Percentiles rank a stretch among this genome's conserved stretches.
Conservation (phyloP, 2,888 invertebrate genomes). For the Trachelus stipa region DNA sequence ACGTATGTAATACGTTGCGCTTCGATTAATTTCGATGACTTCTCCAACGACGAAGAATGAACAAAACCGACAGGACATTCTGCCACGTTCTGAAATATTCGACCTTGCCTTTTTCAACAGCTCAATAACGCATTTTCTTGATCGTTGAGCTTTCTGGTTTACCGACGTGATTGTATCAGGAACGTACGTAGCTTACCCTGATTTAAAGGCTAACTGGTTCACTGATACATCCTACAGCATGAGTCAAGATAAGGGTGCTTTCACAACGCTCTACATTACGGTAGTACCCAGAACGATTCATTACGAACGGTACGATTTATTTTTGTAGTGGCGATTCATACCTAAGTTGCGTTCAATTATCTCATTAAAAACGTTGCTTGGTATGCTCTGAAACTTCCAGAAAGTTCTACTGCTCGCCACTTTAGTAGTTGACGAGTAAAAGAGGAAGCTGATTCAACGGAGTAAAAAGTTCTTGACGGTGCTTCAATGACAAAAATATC, state of each 20-base stretch:
- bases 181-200: background rate
- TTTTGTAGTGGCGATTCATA: background rate
- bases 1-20: background rate
- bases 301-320: background rate
- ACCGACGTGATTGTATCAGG: background rate
- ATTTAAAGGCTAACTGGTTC: background rate
- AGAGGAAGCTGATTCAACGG: background rate
- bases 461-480: background rate
- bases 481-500: background rate
- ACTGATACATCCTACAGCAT: background rate
- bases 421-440: background rate
- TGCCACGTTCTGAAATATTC: background rate
- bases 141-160: background rate
- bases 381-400: background rate
- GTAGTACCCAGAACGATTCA: background rate
- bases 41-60: background rate
- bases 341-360: background rate
- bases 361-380: background rate
- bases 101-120: background rate
- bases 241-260: background rate
- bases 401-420: background rate
- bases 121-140: background rate
- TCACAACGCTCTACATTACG: background rate
- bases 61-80: conserved; percentile 13
- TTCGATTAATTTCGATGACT: background rate